Conservation (phyloP, 2,797 vertebrate genomes). For the Rhynchonycteris naso region DNA sequence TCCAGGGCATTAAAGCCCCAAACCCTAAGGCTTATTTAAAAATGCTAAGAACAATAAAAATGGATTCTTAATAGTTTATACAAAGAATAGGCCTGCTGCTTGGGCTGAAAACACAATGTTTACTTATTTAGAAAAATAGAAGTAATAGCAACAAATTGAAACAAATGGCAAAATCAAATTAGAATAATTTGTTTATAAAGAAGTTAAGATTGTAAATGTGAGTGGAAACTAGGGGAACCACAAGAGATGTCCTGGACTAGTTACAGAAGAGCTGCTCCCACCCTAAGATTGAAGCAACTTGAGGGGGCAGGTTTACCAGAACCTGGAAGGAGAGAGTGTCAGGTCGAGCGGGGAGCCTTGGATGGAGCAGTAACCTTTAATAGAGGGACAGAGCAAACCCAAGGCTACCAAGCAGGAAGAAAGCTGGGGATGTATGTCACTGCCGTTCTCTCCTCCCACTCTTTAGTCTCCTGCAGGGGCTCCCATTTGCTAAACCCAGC, state of each 20-base stretch:
- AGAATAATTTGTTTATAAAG: not conserved
- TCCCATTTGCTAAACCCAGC: not conserved
- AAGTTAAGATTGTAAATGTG: not conserved
- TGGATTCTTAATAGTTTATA: not conserved
- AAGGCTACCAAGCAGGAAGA: not conserved
- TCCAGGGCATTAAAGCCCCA: not conserved
- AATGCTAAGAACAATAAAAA: constrained; percentile 24
- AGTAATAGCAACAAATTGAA: not conserved
- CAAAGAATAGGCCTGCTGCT: not conserved
- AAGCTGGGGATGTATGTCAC: not conserved
- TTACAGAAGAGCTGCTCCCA: not conserved
- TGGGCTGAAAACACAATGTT: not conserved
- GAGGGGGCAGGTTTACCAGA: not conserved
- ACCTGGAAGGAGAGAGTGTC: not conserved
- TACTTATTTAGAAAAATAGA: not conserved
- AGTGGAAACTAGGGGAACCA: not conserved
- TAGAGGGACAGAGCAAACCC: not conserved
- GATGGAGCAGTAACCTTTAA: not conserved
- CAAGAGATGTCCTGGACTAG: not conserved
- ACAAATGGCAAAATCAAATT: constrained; percentile 28
- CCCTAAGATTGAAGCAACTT: not conserved
- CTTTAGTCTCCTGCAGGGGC: not conserved
- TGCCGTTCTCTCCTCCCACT: not conserved
- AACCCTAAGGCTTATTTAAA: constrained; percentile 32
- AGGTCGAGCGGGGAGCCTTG: not conserved